Evolutionary conservation across 2,113 vertebrate species (phyloP), one percentile per base, ranked within the genome.

Genomic region (Cyphomyrus discorhynchus): DNA sequence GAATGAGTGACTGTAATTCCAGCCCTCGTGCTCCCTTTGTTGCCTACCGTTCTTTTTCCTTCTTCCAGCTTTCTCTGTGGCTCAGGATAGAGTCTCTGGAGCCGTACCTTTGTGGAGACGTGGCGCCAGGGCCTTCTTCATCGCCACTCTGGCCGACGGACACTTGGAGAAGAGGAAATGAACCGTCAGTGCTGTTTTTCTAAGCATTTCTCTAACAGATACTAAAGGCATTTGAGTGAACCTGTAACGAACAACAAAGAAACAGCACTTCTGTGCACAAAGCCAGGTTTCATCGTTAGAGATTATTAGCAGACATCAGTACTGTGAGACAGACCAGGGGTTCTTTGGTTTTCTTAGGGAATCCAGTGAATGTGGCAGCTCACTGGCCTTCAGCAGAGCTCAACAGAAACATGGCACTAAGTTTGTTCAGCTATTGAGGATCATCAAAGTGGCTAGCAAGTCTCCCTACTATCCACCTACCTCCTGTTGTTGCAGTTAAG

Each of bases 41-140:
- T 6, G 2, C 50, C 7, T 89, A 82, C 74, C 50, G 24, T n/a
- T 83, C 88, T 82, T 11, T 92, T 17, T 82, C 92, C 91, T 91
- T 93, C 17, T 83, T 91, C 86, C 82, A 89, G 88, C 53, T 93
- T 93, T 19, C 91, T 86, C 52, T 3, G 66, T 47, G 89, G 88
- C 89, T 89, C 56, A 92, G 56, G 84, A 92, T 93, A 0, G 90
- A 90, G 8, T 93, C 92, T 89, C 91, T 90, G 56, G 92, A 92
- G 0, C 90, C 85, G 31, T 92, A 92, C 58, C 89, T 90, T 49
- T 31, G 85, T 35, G 66, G 85, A 19, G 49, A 87, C 17, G 47
- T 47, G 15, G 49, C 85, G 77, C 21, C 27, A 7, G 62, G 62
- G 5, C 5, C 62, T 9, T 87, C 85, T 46, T 77, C 84, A 87